Conservation (phyloP, 2,797 vertebrate genomes). For the Sebastolobus altivelis region DNA sequence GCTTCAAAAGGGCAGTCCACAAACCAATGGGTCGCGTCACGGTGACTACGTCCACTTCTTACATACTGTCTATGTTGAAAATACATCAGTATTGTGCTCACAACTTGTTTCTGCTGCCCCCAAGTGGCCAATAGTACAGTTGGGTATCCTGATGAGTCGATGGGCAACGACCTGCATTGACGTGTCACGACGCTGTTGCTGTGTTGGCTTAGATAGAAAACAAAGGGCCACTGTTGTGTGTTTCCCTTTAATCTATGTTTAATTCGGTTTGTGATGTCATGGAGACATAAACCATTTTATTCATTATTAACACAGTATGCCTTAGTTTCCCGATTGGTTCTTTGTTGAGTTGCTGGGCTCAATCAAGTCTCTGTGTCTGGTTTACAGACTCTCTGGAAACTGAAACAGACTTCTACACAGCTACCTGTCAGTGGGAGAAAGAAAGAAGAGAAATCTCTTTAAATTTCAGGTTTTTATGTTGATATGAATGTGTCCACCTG, state of each 20-base stretch:
- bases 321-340: neutral
- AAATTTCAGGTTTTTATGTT: conserved; percentile 6
- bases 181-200: neutral
- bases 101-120: neutral
- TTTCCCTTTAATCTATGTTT: neutral
- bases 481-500: neutral
- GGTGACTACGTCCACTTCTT: no score
- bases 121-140: neutral
- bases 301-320: neutral
- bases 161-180: neutral
- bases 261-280: conserved; percentile 1
- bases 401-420: neutral
- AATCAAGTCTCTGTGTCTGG: conserved; percentile 11
- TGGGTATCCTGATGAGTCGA: neutral
- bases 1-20: accelerated
- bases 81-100: neutral
- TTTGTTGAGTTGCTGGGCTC: conserved; percentile 1
- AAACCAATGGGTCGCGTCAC: no score
- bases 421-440: neutral
- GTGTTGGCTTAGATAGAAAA: neutral
- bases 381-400: conserved; percentile 17
- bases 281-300: conserved; percentile 11
- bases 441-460: neutral
- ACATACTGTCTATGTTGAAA: no score
- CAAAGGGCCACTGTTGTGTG: neutral